These are phyloP conservation scores for Zhengitettix transpicula DNA, from an alignment of 2,888 invertebrate species.

Conservation along the genomic window DNA sequence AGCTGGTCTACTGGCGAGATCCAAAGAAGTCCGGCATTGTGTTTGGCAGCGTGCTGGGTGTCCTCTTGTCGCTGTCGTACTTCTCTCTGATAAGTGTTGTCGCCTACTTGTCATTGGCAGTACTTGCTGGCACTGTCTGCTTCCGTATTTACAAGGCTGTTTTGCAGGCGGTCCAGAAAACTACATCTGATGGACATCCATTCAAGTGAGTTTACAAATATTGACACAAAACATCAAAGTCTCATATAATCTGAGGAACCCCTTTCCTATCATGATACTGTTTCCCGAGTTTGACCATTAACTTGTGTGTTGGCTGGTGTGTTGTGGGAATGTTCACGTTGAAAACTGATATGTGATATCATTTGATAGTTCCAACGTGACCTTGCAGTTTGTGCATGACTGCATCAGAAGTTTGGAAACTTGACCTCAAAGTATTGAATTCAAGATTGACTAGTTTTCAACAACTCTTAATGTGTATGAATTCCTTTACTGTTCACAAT, in stretches of 20 bases:
- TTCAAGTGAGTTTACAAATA: slow-evolving; percentile 54
- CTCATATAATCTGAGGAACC: too few species aligned
- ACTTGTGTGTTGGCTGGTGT: too few species aligned
- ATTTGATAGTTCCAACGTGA: neutral
- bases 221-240: too few species aligned
- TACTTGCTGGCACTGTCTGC: slow-evolving; percentile 71
- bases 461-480: too few species aligned
- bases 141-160: slow-evolving; percentile 95
- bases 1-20: slow-evolving; percentile 95
- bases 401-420: neutral
- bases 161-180: slow-evolving; percentile 90
- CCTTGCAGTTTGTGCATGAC: neutral
- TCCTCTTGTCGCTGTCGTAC: slow-evolving; percentile 84
- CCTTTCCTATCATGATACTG: too few species aligned
- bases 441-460: too few species aligned
- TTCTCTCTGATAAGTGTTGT: slow-evolving; percentile 91
- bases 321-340: too few species aligned
- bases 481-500: too few species aligned
- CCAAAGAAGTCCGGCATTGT: slow-evolving; percentile 87
- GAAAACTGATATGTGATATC: too few species aligned
- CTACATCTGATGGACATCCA: slow-evolving; percentile 88
- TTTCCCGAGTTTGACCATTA: too few species aligned
- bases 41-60: slow-evolving; percentile 74
- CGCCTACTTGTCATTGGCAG: slow-evolving; percentile 77
- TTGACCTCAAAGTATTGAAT: too few species aligned